phyloP scores from a whole-genome alignment of 2,113 vertebrate genomes.

The Callospermophilus lateralis region DNA sequence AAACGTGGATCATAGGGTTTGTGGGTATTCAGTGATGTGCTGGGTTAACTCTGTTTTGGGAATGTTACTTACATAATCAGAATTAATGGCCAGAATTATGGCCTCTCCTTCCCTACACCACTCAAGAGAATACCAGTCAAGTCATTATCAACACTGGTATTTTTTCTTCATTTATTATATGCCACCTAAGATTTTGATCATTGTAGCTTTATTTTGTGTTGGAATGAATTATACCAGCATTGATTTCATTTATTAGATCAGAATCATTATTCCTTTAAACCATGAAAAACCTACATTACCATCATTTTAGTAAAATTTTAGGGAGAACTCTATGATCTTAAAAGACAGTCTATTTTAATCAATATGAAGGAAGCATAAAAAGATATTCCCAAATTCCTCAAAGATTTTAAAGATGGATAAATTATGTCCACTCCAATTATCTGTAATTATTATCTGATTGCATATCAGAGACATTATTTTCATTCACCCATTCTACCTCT shows the following conservation, averaged over 20 bases:
- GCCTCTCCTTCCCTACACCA: not conserved
- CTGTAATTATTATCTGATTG: too few species aligned
- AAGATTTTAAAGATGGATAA: too few species aligned
- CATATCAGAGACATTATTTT: not conserved
- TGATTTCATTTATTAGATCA: slow-evolving; percentile 7
- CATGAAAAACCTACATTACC: not conserved
- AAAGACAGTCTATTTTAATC: too few species aligned
- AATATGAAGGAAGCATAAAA: too few species aligned
- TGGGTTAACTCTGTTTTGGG: not conserved
- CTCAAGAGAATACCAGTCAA: not conserved
- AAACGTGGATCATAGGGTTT: not conserved
- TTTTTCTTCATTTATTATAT: not conserved
- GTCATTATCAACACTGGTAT: not conserved
- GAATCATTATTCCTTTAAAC: not conserved
- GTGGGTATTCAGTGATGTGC: not conserved
- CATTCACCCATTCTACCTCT: too few species aligned
- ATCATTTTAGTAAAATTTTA: too few species aligned
- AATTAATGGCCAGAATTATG: not conserved
- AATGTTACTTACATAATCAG: not conserved
- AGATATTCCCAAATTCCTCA: too few species aligned
- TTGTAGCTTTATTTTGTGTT: not conserved
- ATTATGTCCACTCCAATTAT: too few species aligned
- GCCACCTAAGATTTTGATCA: not conserved
- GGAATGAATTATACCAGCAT: not conserved
- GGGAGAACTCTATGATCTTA: too few species aligned